A percentile compares a stretch with the other conserved stretches of the same genome.
These are phyloP conservation scores for Nilaparvata lugens DNA, from an alignment of 1,140 invertebrate species.

Conservation along the genomic window DNA sequence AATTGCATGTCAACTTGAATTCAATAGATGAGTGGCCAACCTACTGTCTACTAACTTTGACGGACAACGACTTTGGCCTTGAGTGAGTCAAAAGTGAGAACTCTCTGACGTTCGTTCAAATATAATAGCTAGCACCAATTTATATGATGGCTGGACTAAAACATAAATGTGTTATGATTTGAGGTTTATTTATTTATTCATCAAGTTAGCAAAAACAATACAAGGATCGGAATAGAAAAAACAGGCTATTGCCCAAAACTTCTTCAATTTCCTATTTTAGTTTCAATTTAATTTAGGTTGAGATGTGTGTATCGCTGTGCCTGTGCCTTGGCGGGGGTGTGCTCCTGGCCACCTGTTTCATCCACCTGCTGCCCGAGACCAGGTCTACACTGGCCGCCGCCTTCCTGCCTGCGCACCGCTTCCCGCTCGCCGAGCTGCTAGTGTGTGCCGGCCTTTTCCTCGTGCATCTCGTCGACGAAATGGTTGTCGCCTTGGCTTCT, in stretches of 20 bases:
- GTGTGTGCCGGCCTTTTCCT: slow-evolving; percentile 69
- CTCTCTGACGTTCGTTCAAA: no score
- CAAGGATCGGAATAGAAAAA: no score
- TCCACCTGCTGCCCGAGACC: slow-evolving; percentile 78
- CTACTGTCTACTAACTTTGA: no score
- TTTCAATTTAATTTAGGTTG: slow-evolving; percentile 18
- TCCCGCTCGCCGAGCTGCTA: slow-evolving; percentile 52
- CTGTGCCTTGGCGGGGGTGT: slow-evolving; percentile 80
- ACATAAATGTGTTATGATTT: not conserved
- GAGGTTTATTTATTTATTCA: not conserved
- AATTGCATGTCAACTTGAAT: no score
- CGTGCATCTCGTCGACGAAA: slow-evolving; percentile 68
- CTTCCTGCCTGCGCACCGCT: slow-evolving; percentile 18
- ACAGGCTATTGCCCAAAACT: no score
- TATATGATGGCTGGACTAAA: not conserved
- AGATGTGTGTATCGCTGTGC: slow-evolving; percentile 16
- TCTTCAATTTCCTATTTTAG: no score
- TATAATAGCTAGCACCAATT: not conserved
- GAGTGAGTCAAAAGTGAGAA: no score
- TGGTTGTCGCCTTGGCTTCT: slow-evolving; percentile 46
- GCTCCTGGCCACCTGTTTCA: slow-evolving; percentile 65
- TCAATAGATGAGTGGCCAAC: no score
- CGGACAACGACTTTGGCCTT: no score
- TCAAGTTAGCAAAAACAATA: no score
- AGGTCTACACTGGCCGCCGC: slow-evolving; percentile 31